Percentiles rank a stretch among this genome's conserved stretches.
Conservation (phyloP, 2,797 vertebrate species). For the Coregonus suidteri region DNA sequence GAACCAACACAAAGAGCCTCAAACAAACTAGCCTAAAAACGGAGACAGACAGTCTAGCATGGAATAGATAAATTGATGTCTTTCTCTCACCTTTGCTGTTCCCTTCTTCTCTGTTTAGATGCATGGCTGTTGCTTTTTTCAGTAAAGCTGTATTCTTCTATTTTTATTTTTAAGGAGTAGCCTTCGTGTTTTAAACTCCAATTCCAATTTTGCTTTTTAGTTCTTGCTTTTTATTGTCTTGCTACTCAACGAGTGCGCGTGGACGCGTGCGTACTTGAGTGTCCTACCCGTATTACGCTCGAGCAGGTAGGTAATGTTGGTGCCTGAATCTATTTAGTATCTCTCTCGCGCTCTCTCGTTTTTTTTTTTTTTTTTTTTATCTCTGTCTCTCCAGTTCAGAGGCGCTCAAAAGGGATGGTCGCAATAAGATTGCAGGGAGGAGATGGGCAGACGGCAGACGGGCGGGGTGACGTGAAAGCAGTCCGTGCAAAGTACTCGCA, state of each 20-base stretch:
- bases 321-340: conserved; percentile 50
- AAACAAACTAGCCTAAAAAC: conserved; percentile 32
- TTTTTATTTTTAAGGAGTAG: conserved; percentile 52
- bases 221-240: conserved; percentile 53
- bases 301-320: conserved; percentile 68
- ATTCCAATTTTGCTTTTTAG: conserved; percentile 56
- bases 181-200: conserved; percentile 54
- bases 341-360: conserved; percentile 24
- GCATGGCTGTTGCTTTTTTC: conserved; percentile 70
- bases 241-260: conserved; percentile 56
- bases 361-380: conserved; percentile 6
- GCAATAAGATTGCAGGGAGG: conserved; percentile 64
- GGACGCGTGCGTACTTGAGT: conserved; percentile 72
- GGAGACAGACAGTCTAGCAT: conserved; percentile 18
- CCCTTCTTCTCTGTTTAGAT: conserved; percentile 80
- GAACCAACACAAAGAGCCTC: conserved; percentile 63
- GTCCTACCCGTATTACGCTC: conserved; percentile 63
- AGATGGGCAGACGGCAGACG: conserved; percentile 63
- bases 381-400: conserved; percentile 37
- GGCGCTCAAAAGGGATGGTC: conserved; percentile 57
- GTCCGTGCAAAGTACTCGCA: conserved; percentile 62
- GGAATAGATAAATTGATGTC: conserved; percentile 39
- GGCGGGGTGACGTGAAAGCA: conserved; percentile 73
- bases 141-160: conserved; percentile 28
- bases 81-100: conserved; percentile 75